Base-by-base conservation (phyloP, 1,140 invertebrate genomes). In the Daktulosphaira vitifoliae region DNA sequence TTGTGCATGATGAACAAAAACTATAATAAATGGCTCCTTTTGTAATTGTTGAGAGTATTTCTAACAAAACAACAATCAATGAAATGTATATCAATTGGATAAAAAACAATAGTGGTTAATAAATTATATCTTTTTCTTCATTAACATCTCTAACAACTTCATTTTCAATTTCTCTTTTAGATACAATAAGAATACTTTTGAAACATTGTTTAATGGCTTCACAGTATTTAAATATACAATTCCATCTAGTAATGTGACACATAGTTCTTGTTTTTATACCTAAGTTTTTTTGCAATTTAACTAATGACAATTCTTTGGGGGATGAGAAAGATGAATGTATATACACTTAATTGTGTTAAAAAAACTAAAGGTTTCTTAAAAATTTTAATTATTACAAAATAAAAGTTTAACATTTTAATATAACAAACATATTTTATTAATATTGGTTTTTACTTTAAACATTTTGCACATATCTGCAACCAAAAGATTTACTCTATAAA, bases 11-110 rank as follows among this genome's bases (percentile, higher is more conserved):
- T 53, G 5, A 53, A 38, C n/a, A 33, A 38, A 53, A 22, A 53
- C 16, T 53, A 53, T 18, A 53, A 53, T 11, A 53, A 53, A 53
- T 53, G n/a, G 2, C 20, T n/a, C 29, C 29, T 37, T 52, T 52
- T 53, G 51, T 53, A 53, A 38, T 53, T 53, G 29, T 53, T 38
- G 29, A 11, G 51, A 20, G 29, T 53, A 53, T 53, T 53, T 16
- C 29, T 53, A 38, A 18, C 25, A 26, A 52, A 52, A 26, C 18
- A 53, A 53, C 33, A 18, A 22, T 33, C 29, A 23, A 44, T 44
- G 9, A 15, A 52, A 37, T 29, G 1, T 9, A 53, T 38, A 53
- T 38, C 33, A 22, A 13, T 18, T 22, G 18, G 33, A 38, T 26
- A 20, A 26, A 50, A 50, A 50, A n/a, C 23, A 25, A 50, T 53